Conservation (phyloP, 2,113 vertebrate species). For the Strigops habroptila region DNA sequence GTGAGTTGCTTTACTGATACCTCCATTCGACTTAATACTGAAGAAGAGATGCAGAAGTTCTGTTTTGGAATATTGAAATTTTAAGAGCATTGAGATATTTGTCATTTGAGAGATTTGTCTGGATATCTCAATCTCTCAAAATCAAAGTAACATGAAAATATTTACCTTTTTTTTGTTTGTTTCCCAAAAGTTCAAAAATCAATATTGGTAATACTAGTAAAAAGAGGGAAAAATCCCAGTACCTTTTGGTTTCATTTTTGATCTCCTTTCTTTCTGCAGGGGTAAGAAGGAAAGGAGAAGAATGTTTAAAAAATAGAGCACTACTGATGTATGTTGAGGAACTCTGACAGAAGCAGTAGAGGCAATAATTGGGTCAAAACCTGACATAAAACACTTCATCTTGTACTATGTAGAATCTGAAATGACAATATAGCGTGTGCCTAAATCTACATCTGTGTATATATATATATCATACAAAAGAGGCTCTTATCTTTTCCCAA, state of each 20-base stretch:
- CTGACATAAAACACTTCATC: background rate
- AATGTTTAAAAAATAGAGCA: background rate
- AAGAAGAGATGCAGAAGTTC: background rate
- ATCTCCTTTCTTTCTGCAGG: background rate
- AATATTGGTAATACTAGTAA: background rate
- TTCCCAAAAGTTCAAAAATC: background rate
- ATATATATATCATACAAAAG: background rate
- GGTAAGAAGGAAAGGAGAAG: background rate
- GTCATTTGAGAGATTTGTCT: background rate
- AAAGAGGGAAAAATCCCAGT: background rate
- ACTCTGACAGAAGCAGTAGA: background rate
- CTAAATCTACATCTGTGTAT: fast-evolving
- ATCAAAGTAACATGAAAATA: background rate
- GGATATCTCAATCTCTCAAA: background rate
- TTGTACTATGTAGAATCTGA: background rate
- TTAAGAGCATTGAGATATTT: background rate
- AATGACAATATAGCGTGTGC: background rate
- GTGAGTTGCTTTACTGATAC: background rate
- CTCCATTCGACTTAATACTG: background rate
- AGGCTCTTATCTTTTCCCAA: background rate
- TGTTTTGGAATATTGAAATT: background rate
- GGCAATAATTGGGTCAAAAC: background rate
- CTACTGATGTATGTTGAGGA: background rate
- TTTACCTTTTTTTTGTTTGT: background rate
- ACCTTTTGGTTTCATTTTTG: background rate